These are phyloP conservation scores for Plebejus melissa DNA, from an alignment of 2,888 invertebrate species.

Conservation along the genomic window DNA sequence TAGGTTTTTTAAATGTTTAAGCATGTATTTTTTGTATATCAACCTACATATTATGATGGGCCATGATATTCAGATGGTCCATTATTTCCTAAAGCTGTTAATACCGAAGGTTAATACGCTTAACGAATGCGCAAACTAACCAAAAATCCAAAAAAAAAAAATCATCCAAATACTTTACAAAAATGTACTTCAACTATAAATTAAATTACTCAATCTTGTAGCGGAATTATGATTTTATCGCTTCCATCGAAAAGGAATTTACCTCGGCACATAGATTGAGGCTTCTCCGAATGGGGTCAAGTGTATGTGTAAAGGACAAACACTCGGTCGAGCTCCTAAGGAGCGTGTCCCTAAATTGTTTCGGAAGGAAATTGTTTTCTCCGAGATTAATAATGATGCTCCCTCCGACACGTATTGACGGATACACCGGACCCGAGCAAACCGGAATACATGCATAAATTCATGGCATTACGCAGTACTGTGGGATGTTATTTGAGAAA, in stretches of 20 bases:
- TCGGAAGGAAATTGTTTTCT: slow-evolving; percentile 36
- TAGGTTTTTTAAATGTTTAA: no score
- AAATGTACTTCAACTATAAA: background rate
- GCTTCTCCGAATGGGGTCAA: slow-evolving; percentile 35
- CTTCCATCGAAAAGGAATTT: slow-evolving; percentile 23
- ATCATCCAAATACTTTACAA: background rate
- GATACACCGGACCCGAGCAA: slow-evolving; percentile 1
- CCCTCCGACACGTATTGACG: slow-evolving; percentile 19
- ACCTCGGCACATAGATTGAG: slow-evolving; percentile 25
- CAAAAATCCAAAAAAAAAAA: no score
- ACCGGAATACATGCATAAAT: slow-evolving; percentile 15
- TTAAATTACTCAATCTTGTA: background rate
- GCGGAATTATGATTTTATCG: slow-evolving; percentile 8
- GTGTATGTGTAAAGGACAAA: slow-evolving; percentile 38
- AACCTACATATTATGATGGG: no score
- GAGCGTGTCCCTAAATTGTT: slow-evolving; percentile 36
- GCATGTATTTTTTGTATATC: no score
- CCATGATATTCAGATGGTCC: no score
- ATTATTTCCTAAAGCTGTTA: no score
- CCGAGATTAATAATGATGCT: slow-evolving; percentile 36
- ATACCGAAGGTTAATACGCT: no score
- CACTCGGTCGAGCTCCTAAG: slow-evolving; percentile 33
- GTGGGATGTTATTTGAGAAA: background rate
- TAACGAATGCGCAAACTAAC: background rate
- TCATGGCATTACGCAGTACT: background rate